Evolutionary conservation across 2,113 vertebrate genomes (phyloP).

Genomic region (Apteryx mantelli): DNA sequence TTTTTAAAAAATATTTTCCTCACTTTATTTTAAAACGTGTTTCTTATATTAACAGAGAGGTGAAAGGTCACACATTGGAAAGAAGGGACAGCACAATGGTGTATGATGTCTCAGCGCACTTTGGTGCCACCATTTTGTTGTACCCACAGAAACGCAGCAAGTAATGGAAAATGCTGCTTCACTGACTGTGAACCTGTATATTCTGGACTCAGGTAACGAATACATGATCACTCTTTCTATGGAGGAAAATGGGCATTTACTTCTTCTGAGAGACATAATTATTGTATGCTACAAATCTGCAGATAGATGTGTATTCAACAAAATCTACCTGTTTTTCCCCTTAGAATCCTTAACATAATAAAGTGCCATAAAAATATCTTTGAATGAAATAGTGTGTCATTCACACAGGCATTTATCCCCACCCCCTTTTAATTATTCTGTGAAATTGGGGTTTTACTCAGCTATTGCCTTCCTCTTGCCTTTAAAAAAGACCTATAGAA

Average conservation of each 20-base stretch:
- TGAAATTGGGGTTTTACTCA: neutral
- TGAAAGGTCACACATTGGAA: constrained; percentile 53
- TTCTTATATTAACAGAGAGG: constrained; percentile 73
- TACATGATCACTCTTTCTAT: neutral
- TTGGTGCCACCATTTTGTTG: neutral
- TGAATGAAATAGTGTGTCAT: neutral
- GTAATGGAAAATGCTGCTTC: neutral
- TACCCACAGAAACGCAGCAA: neutral
- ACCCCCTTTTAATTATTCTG: neutral
- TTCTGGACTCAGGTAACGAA: neutral
- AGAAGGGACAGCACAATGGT: constrained; percentile 20
- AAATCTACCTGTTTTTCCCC: neutral
- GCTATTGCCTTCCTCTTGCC: neutral
- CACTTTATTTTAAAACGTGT: constrained; percentile 75
- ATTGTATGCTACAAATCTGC: neutral
- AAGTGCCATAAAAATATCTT: neutral
- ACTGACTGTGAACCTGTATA: neutral
- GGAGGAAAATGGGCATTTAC: neutral
- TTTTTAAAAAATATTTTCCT: constrained; percentile 74
- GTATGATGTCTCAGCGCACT: neutral
- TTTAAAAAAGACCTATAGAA: neutral
- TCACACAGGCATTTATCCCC: neutral
- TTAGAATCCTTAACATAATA: neutral
- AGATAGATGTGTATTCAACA: constrained; percentile 5
- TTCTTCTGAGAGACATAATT: neutral